Base-by-base conservation (phyloP, 2,797 vertebrate species). In the Ciconia nigra region DNA sequence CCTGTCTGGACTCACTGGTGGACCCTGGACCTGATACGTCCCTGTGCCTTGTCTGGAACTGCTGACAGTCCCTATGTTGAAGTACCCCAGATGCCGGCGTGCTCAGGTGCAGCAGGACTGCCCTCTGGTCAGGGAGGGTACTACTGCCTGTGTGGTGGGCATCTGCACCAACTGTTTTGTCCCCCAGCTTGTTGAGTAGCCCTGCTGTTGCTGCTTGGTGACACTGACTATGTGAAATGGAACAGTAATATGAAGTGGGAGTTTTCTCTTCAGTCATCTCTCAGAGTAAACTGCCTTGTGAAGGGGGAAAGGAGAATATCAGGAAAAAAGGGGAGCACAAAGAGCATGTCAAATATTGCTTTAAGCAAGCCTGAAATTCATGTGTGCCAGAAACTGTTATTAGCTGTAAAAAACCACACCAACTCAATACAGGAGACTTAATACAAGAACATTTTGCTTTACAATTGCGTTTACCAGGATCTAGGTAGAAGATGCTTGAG, bases 81-180 rank as follows among this genome's bases (percentile, higher is more conserved):
- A 63, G 33, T 7, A 28, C 9, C 5, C 14, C 39, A 51, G 17
- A 7, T 10, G 7, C 4, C 0, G 0, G 4, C 10, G 49, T n/a
- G 16, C 42, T 67, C 37, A 61, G 41, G 20, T 11, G 20, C 25
- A 84, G 17, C 18, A 61, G 22, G 35, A 49, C 41, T 35, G 29
- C 28, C 5, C 20, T 67, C n/a, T 47, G 37, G 11, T 25, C 65
- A 59, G 16, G 13, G 12, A 71, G 16, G 11, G 11, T n/a, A 33
- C 37, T 28, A 12, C 28, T 46, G 33, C 37, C 37, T 59, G 7
- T 26, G 17, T 9, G 46, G 44, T n/a, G 24, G 55, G 13, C 26
- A 72, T 25, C 17, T 15, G 69, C 59, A 58, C 35, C 4, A 19
- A 15, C 24, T 19, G 1, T 44, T 66, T 49, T 57, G 28, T 51